A percentile compares a stretch with the other conserved stretches of the same genome.
Conservation (phyloP, 2,113 vertebrate species). For the Aythya baeri region DNA sequence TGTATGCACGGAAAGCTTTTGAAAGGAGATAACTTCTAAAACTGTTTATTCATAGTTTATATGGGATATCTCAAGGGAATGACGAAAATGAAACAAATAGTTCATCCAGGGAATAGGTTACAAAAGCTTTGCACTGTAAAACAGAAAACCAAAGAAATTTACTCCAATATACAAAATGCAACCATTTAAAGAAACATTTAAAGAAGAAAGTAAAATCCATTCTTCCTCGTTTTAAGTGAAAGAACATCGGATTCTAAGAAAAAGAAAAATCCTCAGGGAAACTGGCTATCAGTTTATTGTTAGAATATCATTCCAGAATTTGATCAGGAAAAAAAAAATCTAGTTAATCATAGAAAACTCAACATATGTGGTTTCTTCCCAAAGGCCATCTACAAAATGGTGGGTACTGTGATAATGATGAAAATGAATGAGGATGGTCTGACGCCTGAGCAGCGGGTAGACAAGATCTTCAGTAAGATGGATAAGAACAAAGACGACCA, state of each 20-base stretch:
- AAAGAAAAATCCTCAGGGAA: not conserved
- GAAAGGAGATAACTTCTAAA: not conserved
- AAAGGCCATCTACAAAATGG: slow-evolving; percentile 99
- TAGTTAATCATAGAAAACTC: too few relatives aligned
- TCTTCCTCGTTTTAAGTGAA: not conserved
- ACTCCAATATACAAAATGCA: not conserved
- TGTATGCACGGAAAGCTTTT: not conserved
- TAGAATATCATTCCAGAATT: not conserved
- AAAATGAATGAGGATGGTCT: slow-evolving; percentile 99
- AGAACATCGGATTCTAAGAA: not conserved
- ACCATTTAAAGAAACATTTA: not conserved
- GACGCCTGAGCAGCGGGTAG: slow-evolving; percentile 95
- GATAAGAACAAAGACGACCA: slow-evolving; percentile 99
- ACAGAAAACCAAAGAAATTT: not conserved
- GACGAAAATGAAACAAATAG: not conserved
- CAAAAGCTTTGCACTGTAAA: not conserved
- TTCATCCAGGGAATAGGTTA: not conserved
- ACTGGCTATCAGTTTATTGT: not conserved
- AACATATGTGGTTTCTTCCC: slow-evolving; percentile 19
- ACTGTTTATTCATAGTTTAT: not conserved
- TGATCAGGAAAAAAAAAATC: not conserved
- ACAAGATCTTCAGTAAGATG: slow-evolving; percentile 99
- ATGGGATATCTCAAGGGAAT: not conserved
- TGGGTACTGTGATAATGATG: slow-evolving; percentile 99
- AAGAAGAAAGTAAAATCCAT: not conserved